Conservation (phyloP, 2,797 vertebrate species). For the Pagetopsis macropterus region DNA sequence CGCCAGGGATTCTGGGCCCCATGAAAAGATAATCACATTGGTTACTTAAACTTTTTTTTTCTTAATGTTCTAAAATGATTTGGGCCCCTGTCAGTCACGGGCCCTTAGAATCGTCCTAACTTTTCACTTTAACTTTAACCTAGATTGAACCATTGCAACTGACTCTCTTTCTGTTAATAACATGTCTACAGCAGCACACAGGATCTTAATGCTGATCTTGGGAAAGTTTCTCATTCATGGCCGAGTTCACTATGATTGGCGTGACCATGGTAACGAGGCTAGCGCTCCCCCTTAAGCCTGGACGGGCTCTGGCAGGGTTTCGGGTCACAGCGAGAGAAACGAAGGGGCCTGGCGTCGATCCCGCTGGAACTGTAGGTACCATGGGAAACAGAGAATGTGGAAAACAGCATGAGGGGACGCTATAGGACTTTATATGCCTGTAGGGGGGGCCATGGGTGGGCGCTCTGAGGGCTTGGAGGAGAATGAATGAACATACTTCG, state of each 20-base stretch:
- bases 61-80: too few species aligned
- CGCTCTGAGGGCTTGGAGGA: conserved; percentile 24
- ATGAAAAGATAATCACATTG: too few species aligned
- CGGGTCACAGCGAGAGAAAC: conserved; percentile 28
- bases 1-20: too few species aligned
- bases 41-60: too few species aligned
- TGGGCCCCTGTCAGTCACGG: too few species aligned
- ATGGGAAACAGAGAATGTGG: conserved; percentile 49
- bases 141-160: neutral
- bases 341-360: conserved; percentile 45
- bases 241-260: conserved; percentile 44
- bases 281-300: conserved; percentile 31
- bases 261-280: conserved; percentile 66
- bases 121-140: conserved; percentile 1
- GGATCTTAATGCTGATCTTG: conserved; percentile 30
- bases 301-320: conserved; percentile 46
- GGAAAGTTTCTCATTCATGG: conserved; percentile 45
- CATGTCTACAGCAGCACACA: conserved; percentile 34
- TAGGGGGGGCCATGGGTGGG: conserved; percentile 14
- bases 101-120: too few species aligned
- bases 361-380: conserved; percentile 51
- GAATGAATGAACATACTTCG: conserved; percentile 50
- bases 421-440: conserved; percentile 39
- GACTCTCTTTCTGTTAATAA: conserved; percentile 43
- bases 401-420: conserved; percentile 42